Evolutionary conservation across 2,797 vertebrate genomes (phyloP), one percentile per base, ranked within the genome.

Genomic region (Anguilla marmorata): DNA sequence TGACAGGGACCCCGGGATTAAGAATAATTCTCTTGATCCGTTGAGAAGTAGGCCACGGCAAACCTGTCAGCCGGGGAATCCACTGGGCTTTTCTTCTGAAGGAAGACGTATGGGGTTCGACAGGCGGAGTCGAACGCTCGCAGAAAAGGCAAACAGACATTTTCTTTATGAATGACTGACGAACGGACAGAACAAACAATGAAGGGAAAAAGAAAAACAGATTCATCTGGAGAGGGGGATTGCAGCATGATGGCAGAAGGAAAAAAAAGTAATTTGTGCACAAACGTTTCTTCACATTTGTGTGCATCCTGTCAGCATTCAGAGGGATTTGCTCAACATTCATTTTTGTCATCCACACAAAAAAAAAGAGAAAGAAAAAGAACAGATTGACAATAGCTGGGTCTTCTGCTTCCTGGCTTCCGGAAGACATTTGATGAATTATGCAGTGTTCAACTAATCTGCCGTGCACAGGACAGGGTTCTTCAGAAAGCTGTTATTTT

Each of bases 341-440:
- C 92, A 92, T 93, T 93, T 93, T 94, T 91, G 94, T 92, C 91
- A 91, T 92, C 90, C 76, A 0, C 90, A 92, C 21, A 63, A 24
- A 24, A 63, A n/a, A n/a, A 63, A 24, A n/a, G 4, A 66, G 8
- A n/a, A 66, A 24, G n/a, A 66, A n/a, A 92, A 94, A 94, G 93
- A 88, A 90, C 90, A 87, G 92, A 93, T 92, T 93, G 94, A 90
- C 92, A 88, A 91, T 93, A 93, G 92, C 92, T 90, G 88, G 93
- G 91, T 92, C 92, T 91, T 92, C 89, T 92, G 94, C 91, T 91
- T 87, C 37, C 69, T 90, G 88, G 66, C 87, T 90, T 91, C 90
- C 88, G 83, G 89, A 90, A 86, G 80, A 63, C 52, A 80, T 90
- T 93, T 92, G 90, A 86, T 92, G 3, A 91, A 91, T 89, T 93